These are phyloP conservation scores for Intellagama lesueurii DNA, from an alignment of 2,797 vertebrate species.

Conservation along the genomic window DNA sequence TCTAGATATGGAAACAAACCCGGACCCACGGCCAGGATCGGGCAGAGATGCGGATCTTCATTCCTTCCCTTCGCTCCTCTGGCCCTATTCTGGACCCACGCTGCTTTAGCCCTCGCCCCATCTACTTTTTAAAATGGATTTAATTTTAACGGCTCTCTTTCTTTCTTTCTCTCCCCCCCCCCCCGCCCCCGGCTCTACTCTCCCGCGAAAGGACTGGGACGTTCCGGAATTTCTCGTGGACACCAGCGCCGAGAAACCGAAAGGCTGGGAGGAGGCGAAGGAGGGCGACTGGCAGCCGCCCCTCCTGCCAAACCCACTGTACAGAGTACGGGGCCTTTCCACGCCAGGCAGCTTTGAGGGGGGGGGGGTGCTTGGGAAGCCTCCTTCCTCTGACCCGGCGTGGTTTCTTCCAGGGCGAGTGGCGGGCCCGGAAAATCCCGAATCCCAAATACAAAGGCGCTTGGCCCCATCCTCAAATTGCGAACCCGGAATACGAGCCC, in stretches of 20 bases:
- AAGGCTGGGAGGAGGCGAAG: slow-evolving; percentile 83
- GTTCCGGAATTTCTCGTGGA: slow-evolving; percentile 83
- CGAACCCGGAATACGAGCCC: slow-evolving; percentile 83
- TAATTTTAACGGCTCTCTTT: not conserved
- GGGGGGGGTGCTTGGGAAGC: no score
- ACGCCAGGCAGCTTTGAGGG: not conserved
- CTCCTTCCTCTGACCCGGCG: accelerated
- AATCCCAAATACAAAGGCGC: slow-evolving; percentile 87
- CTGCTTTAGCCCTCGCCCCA: no score
- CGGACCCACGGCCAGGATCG: no score
- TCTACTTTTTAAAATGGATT: no score
- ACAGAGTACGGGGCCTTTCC: slow-evolving; percentile 74
- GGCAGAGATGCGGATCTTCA: no score
- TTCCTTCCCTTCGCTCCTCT: no score
- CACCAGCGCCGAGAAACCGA: slow-evolving; percentile 81
- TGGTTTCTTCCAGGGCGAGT: slow-evolving; percentile 81
- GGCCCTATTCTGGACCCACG: no score
- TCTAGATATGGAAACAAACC: no score
- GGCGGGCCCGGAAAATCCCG: slow-evolving; percentile 86
- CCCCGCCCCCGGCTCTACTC: no score
- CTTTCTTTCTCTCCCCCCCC: not conserved
- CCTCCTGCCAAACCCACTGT: slow-evolving; percentile 84
- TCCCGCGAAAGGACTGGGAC: slow-evolving; percentile 81
- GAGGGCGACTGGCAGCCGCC: slow-evolving; percentile 84
- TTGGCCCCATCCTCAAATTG: slow-evolving; percentile 88